These are phyloP conservation scores for Tachina lurida DNA, from an alignment of 2,888 invertebrate genomes.

Conservation along the genomic window DNA sequence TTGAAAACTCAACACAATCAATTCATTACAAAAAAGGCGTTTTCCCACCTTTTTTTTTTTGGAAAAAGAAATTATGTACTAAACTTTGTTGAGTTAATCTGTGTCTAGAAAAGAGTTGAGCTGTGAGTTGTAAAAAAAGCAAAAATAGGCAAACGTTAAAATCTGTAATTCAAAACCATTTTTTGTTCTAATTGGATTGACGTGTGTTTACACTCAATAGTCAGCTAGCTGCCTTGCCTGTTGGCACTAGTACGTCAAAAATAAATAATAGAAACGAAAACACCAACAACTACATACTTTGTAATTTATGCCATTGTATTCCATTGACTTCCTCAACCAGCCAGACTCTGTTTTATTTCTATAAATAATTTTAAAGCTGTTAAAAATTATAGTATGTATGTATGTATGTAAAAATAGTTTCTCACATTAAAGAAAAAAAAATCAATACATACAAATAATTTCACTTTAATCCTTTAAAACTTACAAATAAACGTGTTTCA, in stretches of 20 bases:
- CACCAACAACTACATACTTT: conserved; percentile 49
- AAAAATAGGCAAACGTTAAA: conserved; percentile 26
- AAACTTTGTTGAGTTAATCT: conserved; percentile 3
- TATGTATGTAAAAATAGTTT: conserved; percentile 28
- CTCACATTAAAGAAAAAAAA: conserved; percentile 41
- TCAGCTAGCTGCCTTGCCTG: conserved; percentile 23
- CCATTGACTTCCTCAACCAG: conserved; percentile 64
- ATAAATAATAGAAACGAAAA: conserved; percentile 35
- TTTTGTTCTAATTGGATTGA: conserved; percentile 71
- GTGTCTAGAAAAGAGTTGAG: conserved; percentile 23
- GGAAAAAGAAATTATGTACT: not conserved
- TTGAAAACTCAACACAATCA: conserved; percentile 30
- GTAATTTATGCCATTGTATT: conserved; percentile 59
- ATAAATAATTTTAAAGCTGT: conserved; percentile 33
- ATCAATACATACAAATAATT: conserved; percentile 42
- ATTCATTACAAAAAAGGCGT: conserved; percentile 26
- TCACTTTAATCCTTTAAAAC: conserved; percentile 51
- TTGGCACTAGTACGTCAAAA: conserved; percentile 40
- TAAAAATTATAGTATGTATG: not conserved
- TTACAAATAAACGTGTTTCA: conserved; percentile 51
- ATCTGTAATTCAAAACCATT: conserved; percentile 68
- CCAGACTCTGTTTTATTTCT: conserved; percentile 40
- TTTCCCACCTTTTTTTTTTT: conserved; percentile 32
- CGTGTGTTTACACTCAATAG: conserved; percentile 63
- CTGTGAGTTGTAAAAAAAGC: conserved; percentile 28